These are phyloP conservation scores for Temnothorax rugatulus DNA, from an alignment of 2,888 invertebrate genomes.

Conservation along the genomic window DNA sequence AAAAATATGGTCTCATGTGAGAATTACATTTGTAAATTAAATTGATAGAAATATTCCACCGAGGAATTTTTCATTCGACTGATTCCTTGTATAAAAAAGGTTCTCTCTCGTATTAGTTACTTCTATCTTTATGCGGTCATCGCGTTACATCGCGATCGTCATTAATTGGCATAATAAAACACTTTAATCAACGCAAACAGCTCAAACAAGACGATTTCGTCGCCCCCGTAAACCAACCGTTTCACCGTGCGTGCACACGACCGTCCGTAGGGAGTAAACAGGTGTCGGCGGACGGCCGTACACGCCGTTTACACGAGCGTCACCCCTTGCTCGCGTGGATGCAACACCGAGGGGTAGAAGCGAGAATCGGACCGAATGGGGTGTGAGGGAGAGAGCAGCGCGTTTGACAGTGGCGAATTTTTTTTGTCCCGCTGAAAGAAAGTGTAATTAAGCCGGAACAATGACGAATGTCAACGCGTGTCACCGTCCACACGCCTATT, in stretches of 20 bases:
- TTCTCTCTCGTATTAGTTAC: not conserved
- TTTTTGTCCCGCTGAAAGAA: constrained; percentile 54
- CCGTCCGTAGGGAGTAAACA: constrained; percentile 76
- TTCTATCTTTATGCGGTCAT: constrained; percentile 15
- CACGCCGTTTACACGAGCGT: constrained; percentile 74
- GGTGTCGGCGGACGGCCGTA: constrained; percentile 73
- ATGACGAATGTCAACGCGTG: constrained; percentile 59
- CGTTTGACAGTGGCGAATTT: constrained; percentile 51
- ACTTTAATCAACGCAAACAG: constrained; percentile 54
- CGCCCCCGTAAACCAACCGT: constrained; percentile 60
- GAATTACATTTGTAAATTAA: not conserved
- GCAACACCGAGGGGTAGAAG: constrained; percentile 67
- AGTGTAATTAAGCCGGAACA: constrained; percentile 64
- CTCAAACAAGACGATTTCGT: constrained; percentile 59
- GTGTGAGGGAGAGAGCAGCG: constrained; percentile 51
- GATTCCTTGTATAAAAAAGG: not conserved
- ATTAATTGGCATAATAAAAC: constrained; percentile 58
- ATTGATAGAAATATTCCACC: not conserved
- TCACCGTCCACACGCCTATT: constrained; percentile 55
- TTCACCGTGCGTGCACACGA: constrained; percentile 68
- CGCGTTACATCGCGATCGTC: constrained; percentile 33
- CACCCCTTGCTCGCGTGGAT: constrained; percentile 69
- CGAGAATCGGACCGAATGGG: constrained; percentile 55
- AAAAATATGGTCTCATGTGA: not conserved
- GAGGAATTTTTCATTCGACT: not conserved